These are phyloP conservation scores for Hyposoter didymator DNA, from an alignment of 2,888 invertebrate genomes.

Conservation along the genomic window DNA sequence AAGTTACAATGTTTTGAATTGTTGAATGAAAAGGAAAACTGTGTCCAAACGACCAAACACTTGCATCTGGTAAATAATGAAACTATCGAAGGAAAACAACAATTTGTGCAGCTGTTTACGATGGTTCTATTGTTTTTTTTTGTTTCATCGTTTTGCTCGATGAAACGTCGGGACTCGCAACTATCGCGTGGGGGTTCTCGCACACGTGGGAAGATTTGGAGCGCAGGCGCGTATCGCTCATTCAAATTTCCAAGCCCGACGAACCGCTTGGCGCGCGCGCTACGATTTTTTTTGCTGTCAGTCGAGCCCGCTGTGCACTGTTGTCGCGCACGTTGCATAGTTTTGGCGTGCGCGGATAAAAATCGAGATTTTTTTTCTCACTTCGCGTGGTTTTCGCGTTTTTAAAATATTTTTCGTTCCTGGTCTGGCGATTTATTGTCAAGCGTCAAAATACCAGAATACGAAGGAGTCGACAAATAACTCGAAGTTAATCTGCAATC, in stretches of 20 bases:
- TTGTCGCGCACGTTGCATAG: conserved; percentile 37
- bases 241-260: conserved; percentile 10
- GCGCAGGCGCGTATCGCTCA: conserved; percentile 8
- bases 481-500: conserved; percentile 21
- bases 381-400: not conserved
- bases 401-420: not conserved
- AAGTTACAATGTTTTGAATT: not conserved
- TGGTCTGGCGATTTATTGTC: not conserved
- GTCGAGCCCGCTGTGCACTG: conserved; percentile 43
- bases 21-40: not conserved
- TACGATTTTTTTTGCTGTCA: conserved; percentile 7
- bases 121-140: not conserved
- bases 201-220: conserved; percentile 54
- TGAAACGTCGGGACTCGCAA: not conserved
- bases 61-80: not conserved
- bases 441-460: not conserved
- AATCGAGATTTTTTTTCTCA: too few species aligned
- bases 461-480: conserved; percentile 13
- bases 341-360: not conserved
- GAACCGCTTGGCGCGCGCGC: not conserved
- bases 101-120: not conserved
- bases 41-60: not conserved
- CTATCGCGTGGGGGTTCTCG: conserved; percentile 13
- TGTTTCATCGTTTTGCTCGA: not conserved
- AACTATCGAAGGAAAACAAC: not conserved